A percentile compares a stretch with the other conserved stretches of the same genome.
phyloP scores from a whole-genome alignment of 2,113 vertebrate species.

The Phasianus colchicus region DNA sequence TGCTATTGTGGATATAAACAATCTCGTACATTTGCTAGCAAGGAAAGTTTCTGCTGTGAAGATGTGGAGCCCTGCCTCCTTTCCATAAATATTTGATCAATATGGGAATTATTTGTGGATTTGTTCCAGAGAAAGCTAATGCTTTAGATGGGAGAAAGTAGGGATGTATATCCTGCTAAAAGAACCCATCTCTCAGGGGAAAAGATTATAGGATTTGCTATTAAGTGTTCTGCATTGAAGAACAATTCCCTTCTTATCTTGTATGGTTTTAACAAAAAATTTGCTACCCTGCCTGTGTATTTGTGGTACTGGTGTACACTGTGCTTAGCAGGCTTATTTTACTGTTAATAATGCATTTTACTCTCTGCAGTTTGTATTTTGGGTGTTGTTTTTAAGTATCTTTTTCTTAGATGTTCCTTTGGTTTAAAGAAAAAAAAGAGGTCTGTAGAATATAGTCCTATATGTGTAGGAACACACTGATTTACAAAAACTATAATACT shows the following conservation, averaged over 20 bases:
- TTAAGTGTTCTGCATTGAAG: not conserved
- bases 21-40: constrained; percentile 30
- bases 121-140: not conserved
- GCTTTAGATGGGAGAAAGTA: not conserved
- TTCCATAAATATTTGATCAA: not conserved
- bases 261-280: not conserved
- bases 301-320: not conserved
- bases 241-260: not conserved
- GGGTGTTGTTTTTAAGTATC: not conserved
- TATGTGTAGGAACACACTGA: constrained; percentile 11
- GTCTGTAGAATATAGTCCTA: not conserved
- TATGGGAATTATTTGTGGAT: constrained; percentile 20
- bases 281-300: not conserved
- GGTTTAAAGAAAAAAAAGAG: not conserved
- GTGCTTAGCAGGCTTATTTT: not conserved
- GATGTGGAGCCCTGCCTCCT: not conserved
- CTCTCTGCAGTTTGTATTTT: not conserved
- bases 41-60: not conserved
- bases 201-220: not conserved
- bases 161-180: not conserved
- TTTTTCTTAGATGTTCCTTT: not conserved
- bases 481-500: constrained; percentile 41
- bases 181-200: not conserved
- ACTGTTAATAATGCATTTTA: not conserved
- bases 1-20: constrained; percentile 28